Percentiles rank a stretch among this genome's conserved stretches.
Evolutionary conservation across 2,797 vertebrate species (phyloP).

Genomic region (Astyanax mexicanus): DNA sequence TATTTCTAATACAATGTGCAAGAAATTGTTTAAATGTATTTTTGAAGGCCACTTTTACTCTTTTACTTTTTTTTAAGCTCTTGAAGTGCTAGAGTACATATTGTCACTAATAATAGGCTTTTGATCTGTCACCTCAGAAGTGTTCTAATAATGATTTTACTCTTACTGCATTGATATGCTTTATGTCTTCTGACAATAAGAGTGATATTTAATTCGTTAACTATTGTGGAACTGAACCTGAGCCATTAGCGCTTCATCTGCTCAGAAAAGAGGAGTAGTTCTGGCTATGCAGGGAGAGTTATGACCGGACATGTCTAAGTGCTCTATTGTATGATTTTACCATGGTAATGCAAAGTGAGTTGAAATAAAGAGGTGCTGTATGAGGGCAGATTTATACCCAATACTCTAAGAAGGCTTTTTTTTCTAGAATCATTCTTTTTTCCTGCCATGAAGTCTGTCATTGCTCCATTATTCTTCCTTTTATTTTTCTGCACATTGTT

Average conservation of each 20-base stretch:
- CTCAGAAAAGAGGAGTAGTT: background rate
- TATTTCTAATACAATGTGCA: background rate
- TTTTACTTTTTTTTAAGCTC: background rate
- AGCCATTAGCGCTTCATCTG: background rate
- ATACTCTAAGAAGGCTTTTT: background rate
- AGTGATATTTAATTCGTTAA: background rate
- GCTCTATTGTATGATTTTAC: too few relatives aligned
- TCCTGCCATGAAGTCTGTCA: background rate
- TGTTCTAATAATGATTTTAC: background rate
- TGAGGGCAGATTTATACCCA: background rate
- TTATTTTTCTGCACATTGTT: background rate
- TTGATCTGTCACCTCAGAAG: too few relatives aligned
- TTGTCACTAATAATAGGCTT: too few relatives aligned
- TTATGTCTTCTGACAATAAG: background rate
- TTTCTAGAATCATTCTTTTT: too few relatives aligned
- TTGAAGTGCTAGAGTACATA: too few relatives aligned
- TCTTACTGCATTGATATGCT: background rate
- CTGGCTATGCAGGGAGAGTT: too few relatives aligned
- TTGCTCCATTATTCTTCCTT: background rate
- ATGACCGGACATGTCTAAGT: too few relatives aligned
- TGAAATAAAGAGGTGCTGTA: background rate
- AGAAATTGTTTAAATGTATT: background rate
- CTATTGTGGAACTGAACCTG: background rate
- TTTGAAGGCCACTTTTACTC: background rate
- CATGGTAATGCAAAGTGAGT: background rate